Conservation (phyloP, 2,888 invertebrate species). For the Eueremaeus valkanovi region DNA sequence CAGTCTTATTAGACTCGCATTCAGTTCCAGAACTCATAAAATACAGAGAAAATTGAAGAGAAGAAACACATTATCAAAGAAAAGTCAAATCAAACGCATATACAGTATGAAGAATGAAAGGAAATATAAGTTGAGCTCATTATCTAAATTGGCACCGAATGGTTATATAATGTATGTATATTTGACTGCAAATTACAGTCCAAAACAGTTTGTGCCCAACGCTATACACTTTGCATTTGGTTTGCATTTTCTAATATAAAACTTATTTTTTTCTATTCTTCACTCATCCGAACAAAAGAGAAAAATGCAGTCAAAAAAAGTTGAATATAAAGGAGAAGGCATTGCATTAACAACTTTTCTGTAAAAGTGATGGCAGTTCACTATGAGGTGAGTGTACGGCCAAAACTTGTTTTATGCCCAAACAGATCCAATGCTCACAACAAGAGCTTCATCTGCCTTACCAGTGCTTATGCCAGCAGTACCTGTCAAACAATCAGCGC, state of each 20-base stretch:
- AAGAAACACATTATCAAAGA: slow-evolving; percentile 2
- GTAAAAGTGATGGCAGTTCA: not conserved
- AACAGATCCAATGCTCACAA: not conserved
- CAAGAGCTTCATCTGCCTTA: not conserved
- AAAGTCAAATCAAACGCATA: not conserved
- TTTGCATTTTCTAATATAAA: not conserved
- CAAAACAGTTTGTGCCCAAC: not conserved
- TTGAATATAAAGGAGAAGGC: not conserved
- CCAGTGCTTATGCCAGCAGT: not conserved
- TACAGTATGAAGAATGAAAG: not conserved
- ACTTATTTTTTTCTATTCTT: not conserved
- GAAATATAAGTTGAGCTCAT: not conserved
- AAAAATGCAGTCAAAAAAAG: not conserved
- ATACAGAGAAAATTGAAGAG: not conserved
- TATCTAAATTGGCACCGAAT: slow-evolving; percentile 8
- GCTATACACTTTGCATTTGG: not conserved
- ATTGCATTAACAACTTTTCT: slow-evolving; percentile 17
- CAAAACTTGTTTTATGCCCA: slow-evolving; percentile 1
- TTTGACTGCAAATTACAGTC: not conserved
- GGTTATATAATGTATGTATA: slow-evolving; percentile 7
- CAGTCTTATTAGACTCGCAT: not conserved
- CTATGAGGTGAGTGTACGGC: slow-evolving; percentile 20
- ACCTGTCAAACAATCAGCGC: slow-evolving; percentile 26
- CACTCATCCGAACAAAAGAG: not conserved
- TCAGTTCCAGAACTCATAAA: not conserved